phyloP scores from a whole-genome alignment of 2,113 vertebrate species.

The Rhinopomastus cyanomelas region DNA sequence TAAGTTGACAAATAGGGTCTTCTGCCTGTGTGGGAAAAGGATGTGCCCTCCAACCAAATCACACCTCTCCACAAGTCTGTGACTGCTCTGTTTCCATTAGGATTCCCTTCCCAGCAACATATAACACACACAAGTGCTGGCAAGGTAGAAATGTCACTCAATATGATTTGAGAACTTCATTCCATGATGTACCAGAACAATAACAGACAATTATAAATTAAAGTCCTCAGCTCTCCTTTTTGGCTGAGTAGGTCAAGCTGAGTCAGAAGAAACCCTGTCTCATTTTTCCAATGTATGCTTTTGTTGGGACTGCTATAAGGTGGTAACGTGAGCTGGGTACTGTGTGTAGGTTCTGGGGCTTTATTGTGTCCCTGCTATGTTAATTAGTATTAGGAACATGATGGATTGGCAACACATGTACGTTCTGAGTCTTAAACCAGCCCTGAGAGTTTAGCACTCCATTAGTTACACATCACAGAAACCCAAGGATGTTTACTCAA shows the following conservation, averaged over 20 bases:
- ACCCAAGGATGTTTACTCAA: constrained; percentile 78
- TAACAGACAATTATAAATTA: neutral
- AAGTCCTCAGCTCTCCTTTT: neutral
- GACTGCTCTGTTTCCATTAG: neutral
- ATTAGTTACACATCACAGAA: constrained; percentile 81
- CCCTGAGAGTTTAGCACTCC: constrained; percentile 81
- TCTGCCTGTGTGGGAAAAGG: neutral
- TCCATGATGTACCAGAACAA: neutral
- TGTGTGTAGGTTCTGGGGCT: constrained; percentile 76
- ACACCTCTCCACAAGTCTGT: neutral
- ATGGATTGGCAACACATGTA: constrained; percentile 91
- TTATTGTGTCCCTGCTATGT: constrained; percentile 87
- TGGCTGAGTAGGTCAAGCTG: neutral
- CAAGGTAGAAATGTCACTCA: neutral
- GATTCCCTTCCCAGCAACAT: neutral
- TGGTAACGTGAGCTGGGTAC: constrained; percentile 79
- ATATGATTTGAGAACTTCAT: neutral
- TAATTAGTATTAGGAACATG: constrained; percentile 89
- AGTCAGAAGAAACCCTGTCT: neutral
- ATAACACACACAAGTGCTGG: neutral
- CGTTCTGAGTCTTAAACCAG: constrained; percentile 80
- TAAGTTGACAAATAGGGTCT: neutral
- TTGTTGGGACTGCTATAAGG: constrained; percentile 60
- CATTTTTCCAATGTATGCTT: constrained; percentile 26
- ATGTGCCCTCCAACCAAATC: accelerated